phyloP scores from a whole-genome alignment of 2,888 invertebrate species.

The Apodemia mormo region DNA sequence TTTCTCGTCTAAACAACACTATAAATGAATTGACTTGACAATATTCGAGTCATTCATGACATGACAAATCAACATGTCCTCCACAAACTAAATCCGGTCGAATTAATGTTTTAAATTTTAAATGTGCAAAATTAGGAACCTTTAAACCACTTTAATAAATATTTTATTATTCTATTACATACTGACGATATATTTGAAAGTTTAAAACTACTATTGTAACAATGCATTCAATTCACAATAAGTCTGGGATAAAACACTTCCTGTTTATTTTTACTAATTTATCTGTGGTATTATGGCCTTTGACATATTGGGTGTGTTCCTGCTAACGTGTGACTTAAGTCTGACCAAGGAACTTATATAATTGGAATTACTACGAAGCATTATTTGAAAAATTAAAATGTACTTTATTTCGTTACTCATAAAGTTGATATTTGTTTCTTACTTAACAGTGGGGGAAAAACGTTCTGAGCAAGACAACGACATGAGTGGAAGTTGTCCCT shows the following conservation, averaged over 20 bases:
- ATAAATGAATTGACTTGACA: slow-evolving; percentile 71
- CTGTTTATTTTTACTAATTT: neutral
- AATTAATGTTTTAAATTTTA: slow-evolving; percentile 27
- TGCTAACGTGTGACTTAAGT: too few species aligned
- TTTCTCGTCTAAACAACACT: slow-evolving; percentile 66
- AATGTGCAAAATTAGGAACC: neutral
- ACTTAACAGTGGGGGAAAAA: too few species aligned
- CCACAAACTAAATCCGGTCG: slow-evolving; percentile 70
- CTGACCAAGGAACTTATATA: too few species aligned
- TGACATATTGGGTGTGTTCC: too few species aligned
- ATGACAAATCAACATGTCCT: slow-evolving; percentile 78
- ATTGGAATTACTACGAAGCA: too few species aligned
- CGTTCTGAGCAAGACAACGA: too few species aligned
- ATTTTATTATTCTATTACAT: neutral
- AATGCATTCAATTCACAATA: neutral
- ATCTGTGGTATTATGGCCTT: neutral
- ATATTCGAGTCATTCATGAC: slow-evolving; percentile 68
- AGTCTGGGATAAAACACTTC: neutral
- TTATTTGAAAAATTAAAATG: too few species aligned
- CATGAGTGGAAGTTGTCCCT: too few species aligned
- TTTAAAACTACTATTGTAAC: neutral
- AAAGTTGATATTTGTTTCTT: too few species aligned
- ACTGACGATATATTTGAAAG: neutral
- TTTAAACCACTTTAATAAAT: neutral
- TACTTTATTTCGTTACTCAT: too few species aligned